Evolutionary conservation across 2,888 invertebrate genomes (phyloP).

Genomic region (Amorpha juglandis): DNA sequence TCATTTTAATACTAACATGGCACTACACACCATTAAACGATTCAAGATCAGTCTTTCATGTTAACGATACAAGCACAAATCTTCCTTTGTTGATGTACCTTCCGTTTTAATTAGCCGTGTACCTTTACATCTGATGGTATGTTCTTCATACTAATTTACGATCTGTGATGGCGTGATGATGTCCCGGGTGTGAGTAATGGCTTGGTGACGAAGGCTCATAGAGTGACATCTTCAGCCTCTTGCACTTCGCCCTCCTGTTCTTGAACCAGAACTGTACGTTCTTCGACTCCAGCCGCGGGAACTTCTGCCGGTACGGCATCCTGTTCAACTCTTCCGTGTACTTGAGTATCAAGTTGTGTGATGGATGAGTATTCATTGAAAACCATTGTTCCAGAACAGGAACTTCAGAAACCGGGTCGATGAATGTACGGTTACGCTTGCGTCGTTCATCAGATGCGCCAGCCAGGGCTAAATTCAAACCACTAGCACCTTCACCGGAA

Average conservation of each 20-base stretch:
- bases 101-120: constrained; percentile 32
- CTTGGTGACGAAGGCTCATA: constrained; percentile 90
- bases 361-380: constrained; percentile 98
- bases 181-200: constrained; percentile 84
- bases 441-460: constrained; percentile 92
- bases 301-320: constrained; percentile 98
- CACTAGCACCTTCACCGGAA: constrained; percentile 84
- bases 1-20: constrained; percentile 79
- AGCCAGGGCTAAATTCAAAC: constrained; percentile 86
- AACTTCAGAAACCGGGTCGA: constrained; percentile 99
- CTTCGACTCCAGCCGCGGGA: constrained; percentile 98
- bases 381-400: constrained; percentile 98
- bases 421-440: constrained; percentile 98
- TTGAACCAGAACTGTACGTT: constrained; percentile 99
- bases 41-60: constrained; percentile 78
- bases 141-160: constrained; percentile 70
- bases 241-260: constrained; percentile 99
- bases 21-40: constrained; percentile 77
- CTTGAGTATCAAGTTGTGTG: constrained; percentile 98
- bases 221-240: constrained; percentile 95
- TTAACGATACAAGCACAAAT: constrained; percentile 37
- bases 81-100: constrained; percentile 6
- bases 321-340: constrained; percentile 98
- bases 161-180: constrained; percentile 82
- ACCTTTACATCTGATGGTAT: constrained; percentile 38